Evolutionary conservation across 53 echinoderm and acorn worm species (phyloP).

Genomic region (Holothuria leucospilota): DNA sequence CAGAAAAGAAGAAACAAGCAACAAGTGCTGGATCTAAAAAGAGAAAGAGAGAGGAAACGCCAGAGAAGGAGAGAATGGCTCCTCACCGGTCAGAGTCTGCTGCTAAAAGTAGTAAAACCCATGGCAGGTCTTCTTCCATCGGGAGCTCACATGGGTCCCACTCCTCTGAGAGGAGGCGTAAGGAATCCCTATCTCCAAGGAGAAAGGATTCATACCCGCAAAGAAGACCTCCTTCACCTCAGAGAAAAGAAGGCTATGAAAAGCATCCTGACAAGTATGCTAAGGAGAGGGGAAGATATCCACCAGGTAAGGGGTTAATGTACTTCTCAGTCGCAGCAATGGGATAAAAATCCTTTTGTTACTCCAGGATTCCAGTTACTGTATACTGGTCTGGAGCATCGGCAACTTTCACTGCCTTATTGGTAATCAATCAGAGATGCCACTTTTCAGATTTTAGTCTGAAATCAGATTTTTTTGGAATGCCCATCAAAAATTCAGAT

Average conservation of each 20-base stretch:
- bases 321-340: no score
- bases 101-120: not conserved
- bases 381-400: no score
- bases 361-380: no score
- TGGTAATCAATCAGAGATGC: no score
- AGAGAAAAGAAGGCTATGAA: conserved; percentile 6
- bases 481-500: no score
- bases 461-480: no score
- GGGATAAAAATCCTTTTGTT: no score
- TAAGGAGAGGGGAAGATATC: conserved; percentile 7
- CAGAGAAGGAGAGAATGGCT: not conserved
- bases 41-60: conserved; percentile 43
- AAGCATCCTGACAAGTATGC: conserved; percentile 19
- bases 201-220: conserved; percentile 35
- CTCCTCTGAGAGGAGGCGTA: conserved; percentile 50
- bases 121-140: conserved; percentile 52
- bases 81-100: conserved; percentile 7
- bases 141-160: conserved; percentile 60
- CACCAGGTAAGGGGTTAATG: not conserved
- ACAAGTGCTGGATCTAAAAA: conserved; percentile 8
- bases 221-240: conserved; percentile 32
- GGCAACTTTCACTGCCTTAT: no score
- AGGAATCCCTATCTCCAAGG: conserved; percentile 56
- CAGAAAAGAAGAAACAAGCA: conserved; percentile 35
- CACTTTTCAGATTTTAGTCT: no score